These are phyloP conservation scores for Anhinga anhinga DNA, from an alignment of 2,113 vertebrate species.

Conservation along the genomic window DNA sequence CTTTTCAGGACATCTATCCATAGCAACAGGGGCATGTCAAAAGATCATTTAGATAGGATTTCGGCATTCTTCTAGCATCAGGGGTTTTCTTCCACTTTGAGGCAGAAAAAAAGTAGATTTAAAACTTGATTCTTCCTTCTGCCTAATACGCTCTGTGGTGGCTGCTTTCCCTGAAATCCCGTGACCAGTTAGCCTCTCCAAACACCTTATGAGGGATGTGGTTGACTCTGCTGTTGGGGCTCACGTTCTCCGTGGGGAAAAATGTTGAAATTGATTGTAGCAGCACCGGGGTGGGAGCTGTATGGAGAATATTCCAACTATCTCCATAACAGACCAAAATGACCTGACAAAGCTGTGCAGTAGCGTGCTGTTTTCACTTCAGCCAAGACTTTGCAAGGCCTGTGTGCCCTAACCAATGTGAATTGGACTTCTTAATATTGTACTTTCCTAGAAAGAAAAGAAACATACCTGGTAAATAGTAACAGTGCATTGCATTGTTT, in stretches of 20 bases:
- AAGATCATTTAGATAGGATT: background rate
- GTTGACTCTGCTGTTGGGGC: background rate
- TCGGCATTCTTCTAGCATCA: background rate
- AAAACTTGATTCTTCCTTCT: background rate
- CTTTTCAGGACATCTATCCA: background rate
- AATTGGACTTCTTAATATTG: background rate
- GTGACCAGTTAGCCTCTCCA: background rate
- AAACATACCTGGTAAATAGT: background rate
- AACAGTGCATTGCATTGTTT: background rate
- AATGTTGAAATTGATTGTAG: background rate
- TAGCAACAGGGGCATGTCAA: background rate
- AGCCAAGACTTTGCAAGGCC: background rate
- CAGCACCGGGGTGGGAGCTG: background rate
- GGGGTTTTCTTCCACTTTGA: background rate
- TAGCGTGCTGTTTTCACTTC: background rate
- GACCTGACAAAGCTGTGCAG: rapidly evolving
- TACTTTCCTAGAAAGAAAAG: background rate
- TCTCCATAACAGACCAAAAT: background rate
- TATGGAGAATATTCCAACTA: background rate
- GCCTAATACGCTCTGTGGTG: rapidly evolving
- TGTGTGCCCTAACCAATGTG: rapidly evolving
- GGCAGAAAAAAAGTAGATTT: background rate
- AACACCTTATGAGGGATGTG: background rate
- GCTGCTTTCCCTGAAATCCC: background rate
- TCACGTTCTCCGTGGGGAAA: background rate